A percentile compares a stretch with the other conserved stretches of the same genome.
phyloP scores from a whole-genome alignment of 2,888 invertebrate species.

The Chloromyia formosa region DNA sequence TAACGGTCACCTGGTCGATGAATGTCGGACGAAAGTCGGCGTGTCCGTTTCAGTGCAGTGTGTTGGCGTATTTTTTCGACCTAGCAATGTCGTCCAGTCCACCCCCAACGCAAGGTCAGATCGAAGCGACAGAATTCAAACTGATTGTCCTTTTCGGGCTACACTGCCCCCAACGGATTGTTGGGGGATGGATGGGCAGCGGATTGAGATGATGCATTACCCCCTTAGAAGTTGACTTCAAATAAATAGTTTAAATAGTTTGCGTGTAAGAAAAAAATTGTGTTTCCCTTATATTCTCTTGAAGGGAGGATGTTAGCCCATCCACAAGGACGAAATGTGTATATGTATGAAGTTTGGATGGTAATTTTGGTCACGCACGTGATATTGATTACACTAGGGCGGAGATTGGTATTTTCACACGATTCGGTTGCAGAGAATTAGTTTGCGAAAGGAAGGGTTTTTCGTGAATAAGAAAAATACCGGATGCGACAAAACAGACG shows the following conservation, averaged over 20 bases:
- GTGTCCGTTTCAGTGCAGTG: no score
- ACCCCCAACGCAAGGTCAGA: background rate
- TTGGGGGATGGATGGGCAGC: no score
- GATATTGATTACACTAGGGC: slow-evolving; percentile 5
- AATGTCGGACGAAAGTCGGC: background rate
- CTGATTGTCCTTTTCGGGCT: background rate
- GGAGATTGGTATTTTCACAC: background rate
- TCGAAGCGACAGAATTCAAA: background rate
- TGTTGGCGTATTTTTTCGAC: background rate
- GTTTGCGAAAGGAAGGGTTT: no score
- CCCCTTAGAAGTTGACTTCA: no score
- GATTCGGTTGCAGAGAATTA: no score
- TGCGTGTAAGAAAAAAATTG: no score
- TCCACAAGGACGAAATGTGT: background rate
- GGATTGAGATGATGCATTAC: no score
- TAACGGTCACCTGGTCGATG: background rate
- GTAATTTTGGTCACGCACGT: slow-evolving; percentile 17
- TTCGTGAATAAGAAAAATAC: no score
- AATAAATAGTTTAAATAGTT: no score
- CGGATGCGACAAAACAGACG: no score
- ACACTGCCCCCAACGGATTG: background rate
- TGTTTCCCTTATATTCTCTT: no score
- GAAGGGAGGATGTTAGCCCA: background rate
- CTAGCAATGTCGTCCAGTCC: background rate
- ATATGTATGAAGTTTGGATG: background rate